Conservation (phyloP, 2,888 invertebrate species). For the Uropetala carovei region DNA sequence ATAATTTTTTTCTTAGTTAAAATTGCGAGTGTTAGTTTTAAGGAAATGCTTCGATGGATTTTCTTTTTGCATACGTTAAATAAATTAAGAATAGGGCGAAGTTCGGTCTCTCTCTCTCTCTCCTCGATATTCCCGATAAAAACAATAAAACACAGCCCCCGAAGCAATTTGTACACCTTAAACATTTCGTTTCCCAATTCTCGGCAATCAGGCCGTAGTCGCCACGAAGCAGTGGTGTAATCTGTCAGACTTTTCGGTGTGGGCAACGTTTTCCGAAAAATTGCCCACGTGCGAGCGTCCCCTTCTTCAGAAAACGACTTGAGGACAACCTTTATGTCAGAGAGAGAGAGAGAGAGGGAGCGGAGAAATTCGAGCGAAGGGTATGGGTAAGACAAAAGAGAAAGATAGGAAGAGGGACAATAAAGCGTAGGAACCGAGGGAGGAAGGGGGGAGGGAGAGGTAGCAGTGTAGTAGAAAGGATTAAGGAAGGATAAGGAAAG, state of each 20-base stretch:
- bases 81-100: too few relatives aligned
- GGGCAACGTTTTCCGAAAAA: constrained; percentile 23
- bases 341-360: neutral
- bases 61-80: too few relatives aligned
- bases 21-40: too few relatives aligned
- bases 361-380: neutral
- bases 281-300: neutral
- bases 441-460: too few relatives aligned
- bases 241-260: neutral
- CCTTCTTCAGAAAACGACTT: neutral
- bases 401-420: constrained; percentile 15
- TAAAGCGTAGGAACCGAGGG: neutral
- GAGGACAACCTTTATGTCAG: neutral
- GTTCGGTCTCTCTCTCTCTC: too few relatives aligned
- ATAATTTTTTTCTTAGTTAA: too few relatives aligned
- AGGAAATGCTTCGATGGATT: too few relatives aligned
- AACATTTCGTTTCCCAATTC: constrained; percentile 2
- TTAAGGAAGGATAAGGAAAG: neutral
- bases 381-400: neutral
- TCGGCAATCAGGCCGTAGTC: constrained; percentile 23
- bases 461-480: constrained; percentile 3
- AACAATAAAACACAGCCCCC: neutral
- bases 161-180: neutral
- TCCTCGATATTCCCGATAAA: too few relatives aligned
- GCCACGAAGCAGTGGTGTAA: neutral